Evolutionary conservation across 2,888 invertebrate species (phyloP).

Genomic region (Mayetiola destructor): DNA sequence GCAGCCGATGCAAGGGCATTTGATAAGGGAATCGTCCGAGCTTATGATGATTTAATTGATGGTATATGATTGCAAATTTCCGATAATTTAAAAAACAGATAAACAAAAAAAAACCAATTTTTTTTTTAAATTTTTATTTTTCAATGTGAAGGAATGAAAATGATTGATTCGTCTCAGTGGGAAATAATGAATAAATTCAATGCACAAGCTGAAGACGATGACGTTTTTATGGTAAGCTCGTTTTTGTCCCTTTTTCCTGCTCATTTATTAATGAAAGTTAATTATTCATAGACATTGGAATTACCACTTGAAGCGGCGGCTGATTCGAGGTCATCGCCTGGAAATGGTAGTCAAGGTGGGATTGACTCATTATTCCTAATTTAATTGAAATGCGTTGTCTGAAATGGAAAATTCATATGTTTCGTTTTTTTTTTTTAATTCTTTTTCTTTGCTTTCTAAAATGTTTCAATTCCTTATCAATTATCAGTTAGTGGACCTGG

Average conservation of each 20-base stretch:
- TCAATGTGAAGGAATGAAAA: background rate
- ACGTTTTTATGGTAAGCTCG: slow-evolving; percentile 80
- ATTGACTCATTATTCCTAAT: slow-evolving; percentile 17
- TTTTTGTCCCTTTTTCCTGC: background rate
- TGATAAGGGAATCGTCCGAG: slow-evolving; percentile 78
- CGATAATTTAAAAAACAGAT: no score
- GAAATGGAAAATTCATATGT: background rate
- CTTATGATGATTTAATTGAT: slow-evolving; percentile 79
- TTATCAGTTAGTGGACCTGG: background rate
- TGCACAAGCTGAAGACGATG: slow-evolving; percentile 77
- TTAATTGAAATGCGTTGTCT: background rate
- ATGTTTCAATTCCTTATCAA: no score
- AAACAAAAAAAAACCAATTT: no score
- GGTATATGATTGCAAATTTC: slow-evolving; percentile 54
- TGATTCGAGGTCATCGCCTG: slow-evolving; percentile 67
- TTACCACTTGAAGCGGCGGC: slow-evolving; percentile 63
- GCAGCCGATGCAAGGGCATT: slow-evolving; percentile 89
- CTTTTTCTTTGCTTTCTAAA: no score
- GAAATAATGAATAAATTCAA: slow-evolving; percentile 38
- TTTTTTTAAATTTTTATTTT: slow-evolving; percentile 4
- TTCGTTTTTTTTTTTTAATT: background rate
- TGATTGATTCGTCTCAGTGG: slow-evolving; percentile 2
- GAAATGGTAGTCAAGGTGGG: slow-evolving; percentile 36
- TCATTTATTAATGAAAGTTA: slow-evolving; percentile 3
- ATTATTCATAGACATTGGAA: slow-evolving; percentile 58